Percentiles rank a stretch among this genome's conserved stretches.
These are phyloP conservation scores for Urocolius indicus DNA, from an alignment of 2,113 vertebrate species.

Conservation along the genomic window DNA sequence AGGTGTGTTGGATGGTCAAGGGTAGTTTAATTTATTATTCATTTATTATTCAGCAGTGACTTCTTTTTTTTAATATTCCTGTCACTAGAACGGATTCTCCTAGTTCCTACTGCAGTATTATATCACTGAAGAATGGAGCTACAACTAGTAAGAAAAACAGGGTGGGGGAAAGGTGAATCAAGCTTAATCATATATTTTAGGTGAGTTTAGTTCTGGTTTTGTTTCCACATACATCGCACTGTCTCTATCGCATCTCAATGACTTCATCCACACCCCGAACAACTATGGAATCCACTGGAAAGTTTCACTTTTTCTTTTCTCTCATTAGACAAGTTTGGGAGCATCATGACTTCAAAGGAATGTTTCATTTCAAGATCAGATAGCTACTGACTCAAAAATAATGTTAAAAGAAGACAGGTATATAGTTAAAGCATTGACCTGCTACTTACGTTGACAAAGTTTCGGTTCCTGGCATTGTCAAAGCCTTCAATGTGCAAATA, in stretches of 20 bases:
- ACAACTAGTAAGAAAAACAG: neutral
- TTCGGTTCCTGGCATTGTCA: neutral
- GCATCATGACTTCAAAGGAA: slow-evolving; percentile 15
- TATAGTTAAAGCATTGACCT: neutral
- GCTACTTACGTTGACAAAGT: neutral
- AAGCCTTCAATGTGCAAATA: neutral
- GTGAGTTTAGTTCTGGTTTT: neutral
- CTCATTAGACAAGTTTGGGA: slow-evolving; percentile 31
- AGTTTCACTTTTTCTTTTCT: slow-evolving; percentile 14
- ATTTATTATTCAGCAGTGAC: neutral
- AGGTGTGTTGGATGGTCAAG: neutral
- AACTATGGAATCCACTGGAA: neutral
- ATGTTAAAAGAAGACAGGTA: neutral
- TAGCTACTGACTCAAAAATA: neutral
- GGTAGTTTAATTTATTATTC: neutral
- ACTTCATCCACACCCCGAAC: slow-evolving; percentile 1
- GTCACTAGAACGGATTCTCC: neutral
- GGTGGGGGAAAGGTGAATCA: neutral
- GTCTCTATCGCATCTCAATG: neutral
- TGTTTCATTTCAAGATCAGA: slow-evolving; percentile 11
- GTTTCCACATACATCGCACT: neutral
- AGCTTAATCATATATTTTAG: neutral
- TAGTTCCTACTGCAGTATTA: neutral
- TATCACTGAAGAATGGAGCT: neutral
- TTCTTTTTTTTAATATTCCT: neutral